Percentiles rank a stretch among this genome's conserved stretches.
Evolutionary conservation across 1,140 invertebrate species (phyloP).

Genomic region (Campoletis sonorensis): DNA sequence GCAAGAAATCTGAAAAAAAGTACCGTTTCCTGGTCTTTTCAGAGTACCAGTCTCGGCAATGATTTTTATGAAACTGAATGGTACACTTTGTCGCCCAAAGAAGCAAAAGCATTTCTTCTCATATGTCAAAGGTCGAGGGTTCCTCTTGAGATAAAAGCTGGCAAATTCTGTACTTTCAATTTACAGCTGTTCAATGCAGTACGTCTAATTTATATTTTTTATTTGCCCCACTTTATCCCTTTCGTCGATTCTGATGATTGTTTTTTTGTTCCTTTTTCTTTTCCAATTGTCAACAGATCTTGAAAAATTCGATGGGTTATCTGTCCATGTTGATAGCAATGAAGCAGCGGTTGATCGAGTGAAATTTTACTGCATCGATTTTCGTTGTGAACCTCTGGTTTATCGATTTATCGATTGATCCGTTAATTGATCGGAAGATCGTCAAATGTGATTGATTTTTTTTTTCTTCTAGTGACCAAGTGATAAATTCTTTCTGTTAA

Average conservation of each 20-base stretch:
- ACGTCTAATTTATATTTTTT: not conserved
- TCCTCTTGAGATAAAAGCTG: slow-evolving; percentile 52
- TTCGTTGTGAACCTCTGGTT: too few species aligned
- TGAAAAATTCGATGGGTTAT: slow-evolving; percentile 36
- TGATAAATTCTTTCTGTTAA: too few species aligned
- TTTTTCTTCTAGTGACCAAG: too few species aligned
- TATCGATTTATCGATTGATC: too few species aligned
- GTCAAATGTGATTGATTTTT: too few species aligned
- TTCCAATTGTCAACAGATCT: not conserved
- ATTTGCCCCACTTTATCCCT: too few species aligned
- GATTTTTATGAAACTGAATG: slow-evolving; percentile 44
- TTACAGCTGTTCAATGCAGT: slow-evolving; percentile 55
- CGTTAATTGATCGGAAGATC: too few species aligned
- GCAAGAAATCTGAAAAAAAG: not conserved
- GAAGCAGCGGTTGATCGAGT: slow-evolving; percentile 25
- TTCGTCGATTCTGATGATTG: too few species aligned
- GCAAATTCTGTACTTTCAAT: slow-evolving; percentile 56
- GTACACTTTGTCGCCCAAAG: slow-evolving; percentile 49
- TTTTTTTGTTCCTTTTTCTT: not conserved
- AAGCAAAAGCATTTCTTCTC: slow-evolving; percentile 50
- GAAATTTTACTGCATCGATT: not conserved
- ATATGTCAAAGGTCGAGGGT: slow-evolving; percentile 46
- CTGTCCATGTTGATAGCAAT: slow-evolving; percentile 23
- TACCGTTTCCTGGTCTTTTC: not conserved
- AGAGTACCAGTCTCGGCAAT: slow-evolving; percentile 28